Base-by-base conservation (phyloP, 92 coral and sea anemone genomes). In the Epizoanthus ramosus region DNA sequence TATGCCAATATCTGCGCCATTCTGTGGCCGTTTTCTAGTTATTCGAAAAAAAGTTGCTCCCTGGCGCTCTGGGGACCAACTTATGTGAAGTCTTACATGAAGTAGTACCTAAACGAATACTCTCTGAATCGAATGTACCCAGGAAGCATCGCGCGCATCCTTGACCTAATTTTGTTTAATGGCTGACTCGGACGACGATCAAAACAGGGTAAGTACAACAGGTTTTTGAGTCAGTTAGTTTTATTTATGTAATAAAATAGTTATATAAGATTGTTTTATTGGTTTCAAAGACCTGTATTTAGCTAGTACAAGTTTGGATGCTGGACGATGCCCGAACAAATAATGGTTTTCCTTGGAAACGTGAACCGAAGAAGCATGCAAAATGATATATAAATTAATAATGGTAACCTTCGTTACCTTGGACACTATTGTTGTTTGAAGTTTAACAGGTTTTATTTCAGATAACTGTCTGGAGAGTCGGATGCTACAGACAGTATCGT, bases 141-240 rank as follows among this genome's bases (percentile, higher is more conserved):
- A 89, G 33, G 41, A 74, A 25, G 41, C 92, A 5, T 67, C 57
- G 80, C 80, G 75, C 57, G 41, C 35, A 50, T 12, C 23, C 58
- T 54, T 58, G 39, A 60, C 60, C 39, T 23, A 72, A 83, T 79
- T 60, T 68, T 83, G 37, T 83, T 93, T 93, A 75, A 93, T 93
- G 97, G 97, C 97, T 93, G 98, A 93, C 93, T 95, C 92, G 22
- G 98, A 95, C 88, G 93, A 95, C 88, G 98, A 95, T 64, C 87
- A 92, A 86, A 91, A 90, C 59, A 93, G 91, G 97, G 98, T 95
- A 83, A 65, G 87, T 92, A 84, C 69, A 60, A 19, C 25, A 28
- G 6, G 22, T 41, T 58, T 68, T 81, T 21, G 57, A 9, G 57
- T 45, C 43, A 58, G 6, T 0, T 5, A 58, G 45, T n/a, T 19